A percentile compares a stretch with the other conserved stretches of the same genome.
Conservation (phyloP, 1,140 invertebrate genomes). For the Ceratosolen fusciceps region DNA sequence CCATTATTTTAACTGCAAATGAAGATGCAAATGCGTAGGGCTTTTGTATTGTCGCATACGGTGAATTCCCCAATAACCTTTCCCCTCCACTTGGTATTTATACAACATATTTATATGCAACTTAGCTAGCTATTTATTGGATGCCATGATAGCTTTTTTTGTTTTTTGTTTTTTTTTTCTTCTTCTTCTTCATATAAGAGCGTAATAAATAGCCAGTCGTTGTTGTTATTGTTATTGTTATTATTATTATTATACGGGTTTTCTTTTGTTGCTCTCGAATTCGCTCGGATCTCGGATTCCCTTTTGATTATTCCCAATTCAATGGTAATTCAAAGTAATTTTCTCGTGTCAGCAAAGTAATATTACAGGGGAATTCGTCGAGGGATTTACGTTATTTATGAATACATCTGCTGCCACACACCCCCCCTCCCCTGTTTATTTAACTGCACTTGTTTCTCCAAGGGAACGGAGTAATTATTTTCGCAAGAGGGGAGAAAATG, state of each 20-base stretch:
- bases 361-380: slow-evolving; percentile 5
- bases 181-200: not conserved
- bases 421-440: not conserved
- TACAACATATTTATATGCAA: too few species aligned
- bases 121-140: too few species aligned
- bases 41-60: too few species aligned
- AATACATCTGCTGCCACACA: not conserved
- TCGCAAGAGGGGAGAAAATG: not conserved
- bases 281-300: slow-evolving; percentile 16
- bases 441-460: not conserved
- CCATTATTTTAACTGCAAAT: not conserved
- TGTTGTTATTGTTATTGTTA: too few species aligned
- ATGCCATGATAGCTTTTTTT: too few species aligned
- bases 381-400: too few species aligned
- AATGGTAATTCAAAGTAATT: slow-evolving; percentile 42
- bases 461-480: slow-evolving; percentile 18
- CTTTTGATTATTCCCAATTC: slow-evolving; percentile 41
- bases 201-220: too few species aligned
- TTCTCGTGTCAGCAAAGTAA: slow-evolving; percentile 14
- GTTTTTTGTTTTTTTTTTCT: not conserved
- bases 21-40: not conserved
- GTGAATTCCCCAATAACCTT: not conserved
- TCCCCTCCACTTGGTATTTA: not conserved
- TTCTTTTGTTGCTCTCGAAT: not conserved
- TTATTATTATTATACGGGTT: too few species aligned